Evolutionary conservation across 1,140 invertebrate species (phyloP), one percentile per base, ranked within the genome.

Genomic region (Nephila pilipes): DNA sequence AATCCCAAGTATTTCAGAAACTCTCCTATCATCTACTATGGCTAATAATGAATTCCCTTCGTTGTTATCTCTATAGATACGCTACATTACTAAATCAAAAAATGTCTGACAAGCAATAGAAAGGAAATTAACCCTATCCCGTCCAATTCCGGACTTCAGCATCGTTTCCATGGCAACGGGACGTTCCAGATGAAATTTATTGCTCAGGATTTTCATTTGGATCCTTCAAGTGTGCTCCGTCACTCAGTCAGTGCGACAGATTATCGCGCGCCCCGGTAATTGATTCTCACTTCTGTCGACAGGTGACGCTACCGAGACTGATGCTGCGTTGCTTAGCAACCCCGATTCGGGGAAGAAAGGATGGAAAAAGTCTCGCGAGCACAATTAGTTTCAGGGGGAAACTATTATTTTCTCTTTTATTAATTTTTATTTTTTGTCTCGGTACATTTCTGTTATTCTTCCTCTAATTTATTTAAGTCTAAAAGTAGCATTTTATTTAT

Each of bases 221-320:
- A n/a, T 29, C 79, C 57, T 83, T 91, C 79, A 54, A 91, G 75
- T 91, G 89, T 91, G 32, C 36, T 83, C n/a, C 58, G 55, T 81
- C 89, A 60, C 25, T 81, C 79, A 18, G 36, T 25, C 80, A 25
- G 18, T 20, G 10, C n/a, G 88, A 90, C 88, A 80, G 25, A 63
- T 91, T 83, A 83, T 81, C 75, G 58, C 65, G 16, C 18, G 60
- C 32, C 16, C 6, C 20, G 65, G 89, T 91, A 91, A 91, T 91
- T 91, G 89, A 60, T 91, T 91, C 89, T 38, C 89, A 60, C 89
- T 91, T 83, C 36, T 46, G 79, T 58, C 89, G 89, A 91, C 89
- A 91, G 89, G 89, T 91, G 89, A 60, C 89, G 89, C 89, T 91
- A 91, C 79, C 10, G 89, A 25, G 89, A 91, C 79, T 5, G 55